These are phyloP conservation scores for Psococerastis gibbosa DNA, from an alignment of 2,888 invertebrate genomes.

Conservation along the genomic window DNA sequence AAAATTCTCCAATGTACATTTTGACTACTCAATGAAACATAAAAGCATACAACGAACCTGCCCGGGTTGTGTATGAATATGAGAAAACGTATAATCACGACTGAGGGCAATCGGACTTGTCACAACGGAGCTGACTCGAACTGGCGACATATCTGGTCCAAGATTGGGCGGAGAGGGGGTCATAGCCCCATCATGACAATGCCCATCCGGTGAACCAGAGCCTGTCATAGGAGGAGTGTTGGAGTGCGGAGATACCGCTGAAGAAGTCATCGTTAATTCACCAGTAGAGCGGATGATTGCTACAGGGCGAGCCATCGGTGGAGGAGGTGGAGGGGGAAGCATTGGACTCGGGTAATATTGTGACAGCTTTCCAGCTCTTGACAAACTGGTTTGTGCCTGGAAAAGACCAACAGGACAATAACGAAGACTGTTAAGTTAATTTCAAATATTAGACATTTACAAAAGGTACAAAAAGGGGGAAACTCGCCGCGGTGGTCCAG, in stretches of 20 bases:
- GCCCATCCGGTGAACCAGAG: constrained; percentile 21
- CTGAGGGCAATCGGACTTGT: constrained; percentile 26
- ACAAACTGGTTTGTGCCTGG: constrained; percentile 34
- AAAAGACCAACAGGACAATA: too few species aligned
- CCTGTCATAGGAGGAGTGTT: constrained; percentile 33
- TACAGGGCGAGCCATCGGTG: constrained; percentile 91
- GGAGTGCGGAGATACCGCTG: constrained; percentile 42
- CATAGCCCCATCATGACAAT: constrained; percentile 16
- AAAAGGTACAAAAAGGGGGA: too few species aligned
- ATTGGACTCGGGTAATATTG: constrained; percentile 83
- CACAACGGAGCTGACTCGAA: constrained; percentile 20
- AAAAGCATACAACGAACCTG: constrained; percentile 46
- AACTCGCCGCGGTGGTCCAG: too few species aligned
- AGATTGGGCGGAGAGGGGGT: constrained; percentile 24
- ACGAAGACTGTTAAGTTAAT: too few species aligned
- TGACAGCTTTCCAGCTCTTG: constrained; percentile 47
- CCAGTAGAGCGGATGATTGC: constrained; percentile 87
- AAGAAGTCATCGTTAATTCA: constrained; percentile 36
- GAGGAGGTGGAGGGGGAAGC: constrained; percentile 86
- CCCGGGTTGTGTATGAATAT: constrained; percentile 82
- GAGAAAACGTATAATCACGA: constrained; percentile 71
- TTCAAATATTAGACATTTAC: too few species aligned
- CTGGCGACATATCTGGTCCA: constrained; percentile 6
- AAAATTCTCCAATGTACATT: too few species aligned
- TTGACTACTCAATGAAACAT: too few species aligned